A percentile compares a stretch with the other conserved stretches of the same genome.
Evolutionary conservation across 2,888 invertebrate genomes (phyloP).

Genomic region (Agapetus fuscipes): DNA sequence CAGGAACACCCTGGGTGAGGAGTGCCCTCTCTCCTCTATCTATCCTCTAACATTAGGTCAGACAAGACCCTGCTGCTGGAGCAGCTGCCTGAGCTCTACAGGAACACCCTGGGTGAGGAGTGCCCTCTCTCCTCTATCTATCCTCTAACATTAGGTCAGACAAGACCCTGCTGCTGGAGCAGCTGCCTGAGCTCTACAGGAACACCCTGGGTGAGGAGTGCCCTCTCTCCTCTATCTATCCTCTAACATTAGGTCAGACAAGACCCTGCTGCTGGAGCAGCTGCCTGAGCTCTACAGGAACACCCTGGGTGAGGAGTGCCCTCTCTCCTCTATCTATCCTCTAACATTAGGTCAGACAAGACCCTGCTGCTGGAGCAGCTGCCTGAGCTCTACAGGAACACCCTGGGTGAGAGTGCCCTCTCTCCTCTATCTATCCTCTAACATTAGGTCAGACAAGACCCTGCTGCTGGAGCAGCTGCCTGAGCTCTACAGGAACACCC

Average conservation of each 20-base stretch:
- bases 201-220: conserved; percentile 44
- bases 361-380: conserved; percentile 63
- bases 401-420: conserved; percentile 41
- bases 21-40: too few relatives aligned
- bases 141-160: too few relatives aligned
- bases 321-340: too few relatives aligned
- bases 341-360: too few relatives aligned
- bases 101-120: conserved; percentile 44
- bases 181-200: conserved; percentile 61
- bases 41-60: too few relatives aligned
- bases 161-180: conserved; percentile 60
- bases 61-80: conserved; percentile 62
- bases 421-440: too few relatives aligned
- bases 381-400: conserved; percentile 54
- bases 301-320: conserved; percentile 41
- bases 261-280: conserved; percentile 60
- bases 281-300: conserved; percentile 60
- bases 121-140: too few relatives aligned
- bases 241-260: too few relatives aligned
- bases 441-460: conserved; percentile 70
- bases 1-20: conserved; percentile 44
- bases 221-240: too few relatives aligned
- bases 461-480: conserved; percentile 64
- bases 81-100: conserved; percentile 63
- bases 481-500: conserved; percentile 51